Evolutionary conservation across 2,113 vertebrate genomes (phyloP).

Genomic region (Oreochromis niloticus): DNA sequence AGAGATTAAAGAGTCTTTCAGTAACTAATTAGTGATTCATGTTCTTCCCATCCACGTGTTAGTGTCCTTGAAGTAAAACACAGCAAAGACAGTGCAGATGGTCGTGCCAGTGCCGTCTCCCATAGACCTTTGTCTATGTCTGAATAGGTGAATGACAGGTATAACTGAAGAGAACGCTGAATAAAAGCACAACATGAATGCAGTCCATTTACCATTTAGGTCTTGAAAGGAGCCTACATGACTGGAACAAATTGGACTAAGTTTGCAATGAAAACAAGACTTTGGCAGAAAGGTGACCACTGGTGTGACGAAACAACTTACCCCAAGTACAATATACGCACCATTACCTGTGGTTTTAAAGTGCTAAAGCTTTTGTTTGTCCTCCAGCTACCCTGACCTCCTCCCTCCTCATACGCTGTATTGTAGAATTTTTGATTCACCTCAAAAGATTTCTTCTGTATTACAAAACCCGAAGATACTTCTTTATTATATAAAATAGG

Average conservation of each 20-base stretch:
- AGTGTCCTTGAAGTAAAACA: neutral
- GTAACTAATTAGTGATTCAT: neutral
- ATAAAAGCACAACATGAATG: neutral
- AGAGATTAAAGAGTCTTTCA: neutral
- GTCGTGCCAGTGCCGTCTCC: neutral
- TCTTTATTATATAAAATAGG: neutral
- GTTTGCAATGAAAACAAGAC: neutral
- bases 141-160: accelerated
- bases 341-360: neutral
- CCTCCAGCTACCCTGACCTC: neutral
- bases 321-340: neutral
- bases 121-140: neutral
- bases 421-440: neutral
- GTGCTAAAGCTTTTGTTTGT: neutral
- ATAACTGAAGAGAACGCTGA: neutral
- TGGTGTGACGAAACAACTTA: neutral
- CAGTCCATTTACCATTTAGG: neutral
- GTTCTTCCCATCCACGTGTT: neutral
- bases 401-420: accelerated
- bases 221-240: neutral
- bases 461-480: neutral
- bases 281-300: neutral
- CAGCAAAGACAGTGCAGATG: neutral
- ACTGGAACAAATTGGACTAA: neutral
- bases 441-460: neutral